Base-by-base conservation (phyloP, 2,888 invertebrate genomes). In the Acleris literana region DNA sequence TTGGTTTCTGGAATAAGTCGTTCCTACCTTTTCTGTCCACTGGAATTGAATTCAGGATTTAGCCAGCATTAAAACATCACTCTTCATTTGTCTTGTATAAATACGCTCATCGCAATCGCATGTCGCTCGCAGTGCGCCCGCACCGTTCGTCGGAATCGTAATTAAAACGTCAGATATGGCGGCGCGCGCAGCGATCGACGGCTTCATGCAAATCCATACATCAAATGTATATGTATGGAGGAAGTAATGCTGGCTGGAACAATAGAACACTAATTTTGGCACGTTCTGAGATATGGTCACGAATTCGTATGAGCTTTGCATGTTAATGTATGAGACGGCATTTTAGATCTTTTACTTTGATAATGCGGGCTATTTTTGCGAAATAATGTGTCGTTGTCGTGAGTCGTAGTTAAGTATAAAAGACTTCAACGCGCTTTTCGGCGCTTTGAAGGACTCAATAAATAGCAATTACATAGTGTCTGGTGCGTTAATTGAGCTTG, bases 141-240 rank as follows among this genome's bases (percentile, higher is more conserved):
- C 68, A 69, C 71, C 65, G 60, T 74, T 77, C 79, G 74, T 80
- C 70, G 77, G 87, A 84, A 88, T 89, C 78, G 85, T 91, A 90
- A 91, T 91, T 90, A 90, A 90, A 88, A 85, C 81, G 86, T 91
- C 89, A 88, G 87, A 88, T 86, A 86, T 80, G 83, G 85, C 81
- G 77, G 78, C 80, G 77, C 69, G 75, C 76, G 81, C 77, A 71
- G 72, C 78, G 79, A 83, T 81, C 81, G 81, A 81, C 77, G 81
- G 77, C 77, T 76, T 43, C 80, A 87, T 86, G 86, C 83, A 76
- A 78, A 79, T 44, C 25, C 46, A 57, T 57, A 48, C 57, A 57
- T 43, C 57, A 58, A 33, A 58, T 22, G 46, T 25, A 29, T 49
- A 59, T 56, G 44, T 54, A 65, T 65, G 54, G 51, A 65, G 64